Conservation (phyloP, 2,797 vertebrate genomes). For the Hephaestus fuliginosus region DNA sequence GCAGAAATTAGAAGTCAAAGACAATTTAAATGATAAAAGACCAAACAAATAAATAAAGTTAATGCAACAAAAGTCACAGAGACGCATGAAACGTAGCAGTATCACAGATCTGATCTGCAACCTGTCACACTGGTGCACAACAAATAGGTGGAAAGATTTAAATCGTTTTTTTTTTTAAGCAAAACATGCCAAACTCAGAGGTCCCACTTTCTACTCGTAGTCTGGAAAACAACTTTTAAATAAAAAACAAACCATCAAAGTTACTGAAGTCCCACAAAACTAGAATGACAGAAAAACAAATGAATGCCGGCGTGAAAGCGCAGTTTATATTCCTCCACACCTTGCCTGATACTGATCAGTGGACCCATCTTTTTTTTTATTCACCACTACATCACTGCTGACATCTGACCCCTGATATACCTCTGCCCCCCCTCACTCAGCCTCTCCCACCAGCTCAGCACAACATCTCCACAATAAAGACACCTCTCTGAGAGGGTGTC, state of each 20-base stretch:
- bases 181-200: constrained; percentile 3
- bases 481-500: constrained; percentile 54
- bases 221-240: not conserved
- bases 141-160: not conserved
- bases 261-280: not conserved
- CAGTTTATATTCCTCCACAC: not conserved
- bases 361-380: constrained; percentile 3
- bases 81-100: not conserved
- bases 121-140: not conserved
- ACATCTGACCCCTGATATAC: constrained; percentile 58
- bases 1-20: not conserved
- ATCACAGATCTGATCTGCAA: not conserved
- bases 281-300: not conserved
- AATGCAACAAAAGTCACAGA: not conserved
- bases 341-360: not conserved
- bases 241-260: not conserved
- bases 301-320: not conserved
- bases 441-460: constrained; percentile 34
- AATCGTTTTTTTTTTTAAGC: not conserved
- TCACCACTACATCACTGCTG: constrained; percentile 34
- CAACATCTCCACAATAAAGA: constrained; percentile 50
- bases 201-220: constrained; percentile 13
- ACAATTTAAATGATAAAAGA: not conserved
- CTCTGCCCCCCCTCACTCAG: not conserved
- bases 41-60: not conserved